Base-by-base conservation (phyloP, 2,113 vertebrate species). In the Elachura formosa region DNA sequence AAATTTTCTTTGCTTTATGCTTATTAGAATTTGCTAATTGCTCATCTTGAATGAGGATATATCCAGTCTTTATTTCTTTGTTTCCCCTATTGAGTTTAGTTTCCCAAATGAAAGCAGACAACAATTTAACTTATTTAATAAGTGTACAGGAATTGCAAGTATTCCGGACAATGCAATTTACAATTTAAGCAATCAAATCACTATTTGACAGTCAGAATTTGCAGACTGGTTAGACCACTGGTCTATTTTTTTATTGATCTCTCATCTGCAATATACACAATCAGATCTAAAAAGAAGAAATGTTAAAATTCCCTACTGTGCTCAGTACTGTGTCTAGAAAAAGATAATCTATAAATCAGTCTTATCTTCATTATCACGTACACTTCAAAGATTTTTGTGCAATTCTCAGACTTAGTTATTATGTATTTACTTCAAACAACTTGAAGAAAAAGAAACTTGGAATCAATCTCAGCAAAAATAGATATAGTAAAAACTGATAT, bases 401-500 rank as follows among this genome's bases (percentile, higher is more conserved):
- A 64, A 5, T 29, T 73, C 13, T 48, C 23, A 56, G 28, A 23
- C 41, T 38, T 54, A 64, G 6, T 40, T 75, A 33, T 73, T 84
- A 84, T 2, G 1, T 14, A 41, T 77, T 89, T 84, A 56, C 5
- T 68, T 72, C 3, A 1, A 85, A 48, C 0, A 40, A 9, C 2
- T 62, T 34, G 9, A 58, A 45, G 19, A 61, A 55, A 69, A 68
- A 59, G 41, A 11, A 64, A 24, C 6, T 58, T 77, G 9, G 18
- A 91, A 54, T 66, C 9, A 69, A 40, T 31, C 28, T 64, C 59
- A 86, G n/a, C 2, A 61, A 86, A 90, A 73, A 1, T 3, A 16
- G 3, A n/a, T 14, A 19, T 40, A 43, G 1, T 31, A 58, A 67
- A 84, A 59, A 0, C 0, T 8, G 12, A 4, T 41, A 22, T 24